Conservation (phyloP, 2,888 invertebrate genomes). For the Plutella xylostella region DNA sequence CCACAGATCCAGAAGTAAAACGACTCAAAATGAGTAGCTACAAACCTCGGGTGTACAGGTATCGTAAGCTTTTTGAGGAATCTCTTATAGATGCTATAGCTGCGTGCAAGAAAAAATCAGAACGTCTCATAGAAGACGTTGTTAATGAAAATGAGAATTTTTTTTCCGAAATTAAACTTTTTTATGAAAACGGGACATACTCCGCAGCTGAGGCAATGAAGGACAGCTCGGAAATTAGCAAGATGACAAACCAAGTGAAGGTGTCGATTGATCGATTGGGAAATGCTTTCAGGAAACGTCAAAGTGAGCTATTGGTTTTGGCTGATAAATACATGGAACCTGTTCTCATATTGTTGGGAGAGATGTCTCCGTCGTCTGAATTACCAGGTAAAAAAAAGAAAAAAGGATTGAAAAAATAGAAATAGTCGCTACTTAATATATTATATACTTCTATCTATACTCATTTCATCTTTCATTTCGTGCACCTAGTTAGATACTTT, state of each 20-base stretch:
- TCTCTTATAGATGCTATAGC: conserved; percentile 32
- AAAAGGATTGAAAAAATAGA: too few relatives aligned
- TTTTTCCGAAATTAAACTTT: conserved; percentile 34
- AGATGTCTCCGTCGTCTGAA: too few relatives aligned
- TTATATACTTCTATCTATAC: too few relatives aligned
- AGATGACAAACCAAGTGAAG: conserved; percentile 20
- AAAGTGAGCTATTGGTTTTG: too few relatives aligned
- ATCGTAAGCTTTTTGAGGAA: conserved; percentile 34
- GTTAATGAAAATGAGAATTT: conserved; percentile 47
- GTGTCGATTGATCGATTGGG: too few relatives aligned
- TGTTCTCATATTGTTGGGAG: too few relatives aligned
- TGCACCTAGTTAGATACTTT: too few relatives aligned
- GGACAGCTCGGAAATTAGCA: conserved; percentile 39
- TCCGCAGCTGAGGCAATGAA: conserved; percentile 36
- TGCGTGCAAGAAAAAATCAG: conserved; percentile 27
- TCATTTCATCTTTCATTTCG: too few relatives aligned
- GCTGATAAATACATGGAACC: too few relatives aligned
- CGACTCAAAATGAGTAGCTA: conserved; percentile 46
- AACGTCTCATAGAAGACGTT: conserved; percentile 38
- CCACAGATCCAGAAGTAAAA: conserved; percentile 30
- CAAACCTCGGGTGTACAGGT: conserved; percentile 33
- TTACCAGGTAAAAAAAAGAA: too few relatives aligned
- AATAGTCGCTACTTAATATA: too few relatives aligned
- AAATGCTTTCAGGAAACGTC: too few relatives aligned
- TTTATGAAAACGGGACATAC: conserved; percentile 41